These are phyloP conservation scores for Aradus depressus DNA, from an alignment of 2,888 invertebrate genomes.

Conservation along the genomic window DNA sequence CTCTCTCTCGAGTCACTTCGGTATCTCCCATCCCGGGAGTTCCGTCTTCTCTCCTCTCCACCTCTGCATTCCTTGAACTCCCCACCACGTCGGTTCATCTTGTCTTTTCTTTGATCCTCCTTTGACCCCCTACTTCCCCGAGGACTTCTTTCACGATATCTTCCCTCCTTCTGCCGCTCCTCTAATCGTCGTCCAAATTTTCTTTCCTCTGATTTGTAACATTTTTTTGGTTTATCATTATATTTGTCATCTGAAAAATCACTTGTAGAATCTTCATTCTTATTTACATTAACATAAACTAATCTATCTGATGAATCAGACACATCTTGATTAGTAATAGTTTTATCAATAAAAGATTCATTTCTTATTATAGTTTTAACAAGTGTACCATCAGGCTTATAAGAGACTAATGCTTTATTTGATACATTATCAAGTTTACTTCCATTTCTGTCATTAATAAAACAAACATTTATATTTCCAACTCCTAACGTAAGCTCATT, in stretches of 20 bases:
- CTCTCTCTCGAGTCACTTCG: too few relatives aligned
- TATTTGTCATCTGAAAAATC: slow-evolving; percentile 10
- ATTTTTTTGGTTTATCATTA: neutral
- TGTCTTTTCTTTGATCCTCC: neutral
- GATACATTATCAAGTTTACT: too few relatives aligned
- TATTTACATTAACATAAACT: neutral
- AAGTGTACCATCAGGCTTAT: slow-evolving; percentile 14
- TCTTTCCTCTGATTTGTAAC: neutral
- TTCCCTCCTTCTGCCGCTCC: neutral
- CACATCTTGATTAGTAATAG: slow-evolving; percentile 2
- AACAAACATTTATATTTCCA: too few relatives aligned
- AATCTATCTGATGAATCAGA: neutral
- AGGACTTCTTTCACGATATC: neutral
- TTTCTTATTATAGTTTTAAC: slow-evolving; percentile 9
- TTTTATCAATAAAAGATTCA: neutral
- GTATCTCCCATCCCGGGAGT: too few relatives aligned
- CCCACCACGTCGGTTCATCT: too few relatives aligned
- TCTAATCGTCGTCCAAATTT: neutral
- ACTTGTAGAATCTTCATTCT: slow-evolving; percentile 6
- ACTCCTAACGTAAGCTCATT: too few relatives aligned
- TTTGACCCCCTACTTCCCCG: neutral
- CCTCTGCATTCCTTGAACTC: too few relatives aligned
- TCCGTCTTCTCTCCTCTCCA: too few relatives aligned
- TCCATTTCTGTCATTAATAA: too few relatives aligned
- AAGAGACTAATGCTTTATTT: slow-evolving; percentile 10